Evolutionary conservation across 2,888 invertebrate genomes (phyloP).

Genomic region (Acanthoscelides obtectus): DNA sequence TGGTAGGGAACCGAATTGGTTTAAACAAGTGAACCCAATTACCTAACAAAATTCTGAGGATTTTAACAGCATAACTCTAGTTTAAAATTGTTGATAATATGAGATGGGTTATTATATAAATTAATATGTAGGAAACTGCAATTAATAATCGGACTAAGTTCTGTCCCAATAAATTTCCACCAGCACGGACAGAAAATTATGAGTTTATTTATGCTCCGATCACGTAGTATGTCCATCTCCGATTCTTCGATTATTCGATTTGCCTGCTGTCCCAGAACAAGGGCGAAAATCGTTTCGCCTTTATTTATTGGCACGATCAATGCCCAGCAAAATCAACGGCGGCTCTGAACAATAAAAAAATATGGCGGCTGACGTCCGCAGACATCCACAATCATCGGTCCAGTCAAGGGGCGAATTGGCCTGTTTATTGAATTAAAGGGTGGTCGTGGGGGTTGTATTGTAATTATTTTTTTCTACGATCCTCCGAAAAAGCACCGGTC

Average conservation of each 20-base stretch:
- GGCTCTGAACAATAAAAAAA: slow-evolving; percentile 10
- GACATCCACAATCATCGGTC: background rate
- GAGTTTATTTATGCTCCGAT: slow-evolving; percentile 24
- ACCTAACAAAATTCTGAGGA: too few relatives aligned
- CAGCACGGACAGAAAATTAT: slow-evolving; percentile 22
- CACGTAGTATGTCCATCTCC: slow-evolving; percentile 18
- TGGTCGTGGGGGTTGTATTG: background rate
- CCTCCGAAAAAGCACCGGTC: too few relatives aligned
- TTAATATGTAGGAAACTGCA: too few relatives aligned
- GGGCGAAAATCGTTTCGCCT: slow-evolving; percentile 38
- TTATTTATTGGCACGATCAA: slow-evolving; percentile 45
- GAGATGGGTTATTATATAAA: too few relatives aligned
- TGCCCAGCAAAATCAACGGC: slow-evolving; percentile 41
- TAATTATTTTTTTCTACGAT: background rate
- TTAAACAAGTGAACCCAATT: too few relatives aligned
- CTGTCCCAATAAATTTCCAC: background rate
- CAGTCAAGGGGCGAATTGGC: background rate
- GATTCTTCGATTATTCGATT: slow-evolving; percentile 34
- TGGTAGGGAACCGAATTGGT: too few relatives aligned
- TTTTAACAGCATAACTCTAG: too few relatives aligned
- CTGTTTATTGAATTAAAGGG: background rate
- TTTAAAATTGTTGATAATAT: too few relatives aligned
- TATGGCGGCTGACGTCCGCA: background rate
- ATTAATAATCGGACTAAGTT: too few relatives aligned
- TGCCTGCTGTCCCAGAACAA: slow-evolving; percentile 30